Conservation (phyloP, 1,140 invertebrate genomes). For the Atta texana region DNA sequence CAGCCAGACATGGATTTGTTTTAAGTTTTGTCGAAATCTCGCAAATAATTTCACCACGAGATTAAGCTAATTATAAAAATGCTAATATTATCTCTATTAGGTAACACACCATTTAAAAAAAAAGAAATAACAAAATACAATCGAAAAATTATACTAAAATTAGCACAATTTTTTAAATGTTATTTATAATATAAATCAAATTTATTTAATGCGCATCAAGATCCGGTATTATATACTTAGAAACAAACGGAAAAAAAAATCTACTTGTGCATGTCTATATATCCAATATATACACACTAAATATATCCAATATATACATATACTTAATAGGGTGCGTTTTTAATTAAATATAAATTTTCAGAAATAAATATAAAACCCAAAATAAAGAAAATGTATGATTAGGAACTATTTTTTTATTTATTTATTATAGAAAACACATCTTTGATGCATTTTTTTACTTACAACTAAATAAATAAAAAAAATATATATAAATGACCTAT, state of each 20-base stretch:
- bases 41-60: conserved; percentile 11
- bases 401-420: not conserved
- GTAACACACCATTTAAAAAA: conserved; percentile 62
- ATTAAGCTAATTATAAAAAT: conserved; percentile 11
- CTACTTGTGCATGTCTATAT: not conserved
- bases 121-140: not conserved
- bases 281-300: not conserved
- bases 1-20: conserved; percentile 92
- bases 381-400: not conserved
- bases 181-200: conserved; percentile 21
- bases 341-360: conserved; percentile 21
- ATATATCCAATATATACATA: not conserved
- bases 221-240: not conserved
- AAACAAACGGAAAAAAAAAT: conserved; percentile 3
- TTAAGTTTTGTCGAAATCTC: conserved; percentile 82
- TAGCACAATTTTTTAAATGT: conserved; percentile 58
- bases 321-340: not conserved
- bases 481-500: not conserved
- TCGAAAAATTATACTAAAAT: conserved; percentile 70
- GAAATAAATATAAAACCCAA: not conserved
- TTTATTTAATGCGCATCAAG: conserved; percentile 33
- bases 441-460: not conserved
- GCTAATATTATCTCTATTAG: conserved; percentile 46
- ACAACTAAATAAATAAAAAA: not conserved
- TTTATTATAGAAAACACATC: not conserved